Percentiles rank a stretch among this genome's conserved stretches.
Conservation (phyloP, 1,140 invertebrate genomes). For the Drosophila santomea region DNA sequence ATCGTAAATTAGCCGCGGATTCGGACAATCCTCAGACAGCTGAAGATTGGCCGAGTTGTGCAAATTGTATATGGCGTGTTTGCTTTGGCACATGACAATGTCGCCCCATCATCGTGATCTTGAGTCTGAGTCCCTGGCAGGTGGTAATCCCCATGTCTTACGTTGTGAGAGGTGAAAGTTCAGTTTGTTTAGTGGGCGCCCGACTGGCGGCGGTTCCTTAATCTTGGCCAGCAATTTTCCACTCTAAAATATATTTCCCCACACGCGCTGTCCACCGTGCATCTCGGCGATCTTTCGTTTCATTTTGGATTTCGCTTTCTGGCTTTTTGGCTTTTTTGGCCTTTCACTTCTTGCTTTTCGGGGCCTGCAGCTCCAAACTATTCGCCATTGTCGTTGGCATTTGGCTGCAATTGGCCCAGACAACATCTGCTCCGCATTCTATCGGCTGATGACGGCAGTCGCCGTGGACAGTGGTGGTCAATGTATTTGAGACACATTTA, state of each 20-base stretch:
- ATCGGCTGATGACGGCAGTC: constrained; percentile 46
- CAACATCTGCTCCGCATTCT: constrained; percentile 70
- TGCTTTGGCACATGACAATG: constrained; percentile 52
- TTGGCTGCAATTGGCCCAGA: constrained; percentile 44
- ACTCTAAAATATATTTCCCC: constrained; percentile 16
- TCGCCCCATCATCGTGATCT: constrained; percentile 23
- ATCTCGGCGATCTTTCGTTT: constrained; percentile 39
- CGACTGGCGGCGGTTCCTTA: constrained; percentile 55
- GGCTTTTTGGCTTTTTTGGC: neutral
- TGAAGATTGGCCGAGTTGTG: constrained; percentile 36
- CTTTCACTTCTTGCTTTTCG: no score
- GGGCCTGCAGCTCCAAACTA: constrained; percentile 34
- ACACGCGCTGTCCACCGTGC: constrained; percentile 37
- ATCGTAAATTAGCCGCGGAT: constrained; percentile 73
- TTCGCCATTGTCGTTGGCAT: constrained; percentile 53
- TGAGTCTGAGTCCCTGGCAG: constrained; percentile 30
- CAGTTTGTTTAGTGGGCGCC: constrained; percentile 69
- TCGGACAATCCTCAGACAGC: constrained; percentile 35
- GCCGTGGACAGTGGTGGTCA: neutral
- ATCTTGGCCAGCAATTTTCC: constrained; percentile 8
- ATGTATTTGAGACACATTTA: neutral
- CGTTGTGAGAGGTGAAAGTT: constrained; percentile 67
- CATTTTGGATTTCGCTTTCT: neutral
- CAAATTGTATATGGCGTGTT: constrained; percentile 28
- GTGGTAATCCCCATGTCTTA: constrained; percentile 45